These are phyloP conservation scores for Colaptes auratus DNA, from an alignment of 2,113 vertebrate species.

Conservation along the genomic window DNA sequence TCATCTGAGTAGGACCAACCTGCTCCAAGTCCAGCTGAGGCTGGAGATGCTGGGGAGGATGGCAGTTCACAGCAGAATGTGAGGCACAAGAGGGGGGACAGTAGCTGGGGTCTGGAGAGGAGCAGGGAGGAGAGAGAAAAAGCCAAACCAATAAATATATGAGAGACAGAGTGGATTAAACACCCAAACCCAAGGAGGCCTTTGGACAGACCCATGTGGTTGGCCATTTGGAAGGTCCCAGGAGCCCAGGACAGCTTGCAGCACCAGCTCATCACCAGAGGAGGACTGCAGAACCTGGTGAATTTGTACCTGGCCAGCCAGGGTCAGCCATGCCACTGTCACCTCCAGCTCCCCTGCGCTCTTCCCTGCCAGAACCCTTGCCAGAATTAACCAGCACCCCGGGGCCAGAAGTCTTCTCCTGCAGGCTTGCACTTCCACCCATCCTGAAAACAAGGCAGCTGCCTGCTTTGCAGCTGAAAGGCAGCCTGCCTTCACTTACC, in stretches of 20 bases:
- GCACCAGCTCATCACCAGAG: not conserved
- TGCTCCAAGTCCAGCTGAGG: not conserved
- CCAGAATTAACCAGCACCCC: not conserved
- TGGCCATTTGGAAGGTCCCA: not conserved
- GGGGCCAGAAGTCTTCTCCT: not conserved
- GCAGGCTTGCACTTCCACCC: not conserved
- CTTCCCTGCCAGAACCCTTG: not conserved
- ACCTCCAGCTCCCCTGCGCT: not conserved
- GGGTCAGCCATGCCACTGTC: not conserved
- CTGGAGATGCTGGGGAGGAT: not conserved
- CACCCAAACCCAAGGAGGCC: not conserved
- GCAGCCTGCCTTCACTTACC: not conserved
- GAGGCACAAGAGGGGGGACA: not conserved
- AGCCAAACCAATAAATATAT: not conserved
- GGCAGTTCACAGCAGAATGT: not conserved
- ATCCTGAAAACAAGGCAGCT: not conserved
- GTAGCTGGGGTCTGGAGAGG: not conserved
- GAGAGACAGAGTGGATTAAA: not conserved
- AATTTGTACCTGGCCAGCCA: not conserved
- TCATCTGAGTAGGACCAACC: not conserved
- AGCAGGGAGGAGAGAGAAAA: not conserved
- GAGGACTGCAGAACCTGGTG: not conserved
- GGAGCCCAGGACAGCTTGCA: not conserved
- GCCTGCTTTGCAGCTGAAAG: not conserved
- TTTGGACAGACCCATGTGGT: not conserved